These are phyloP conservation scores for Quiscalus mexicanus DNA, from an alignment of 2,113 vertebrate species.

Conservation along the genomic window DNA sequence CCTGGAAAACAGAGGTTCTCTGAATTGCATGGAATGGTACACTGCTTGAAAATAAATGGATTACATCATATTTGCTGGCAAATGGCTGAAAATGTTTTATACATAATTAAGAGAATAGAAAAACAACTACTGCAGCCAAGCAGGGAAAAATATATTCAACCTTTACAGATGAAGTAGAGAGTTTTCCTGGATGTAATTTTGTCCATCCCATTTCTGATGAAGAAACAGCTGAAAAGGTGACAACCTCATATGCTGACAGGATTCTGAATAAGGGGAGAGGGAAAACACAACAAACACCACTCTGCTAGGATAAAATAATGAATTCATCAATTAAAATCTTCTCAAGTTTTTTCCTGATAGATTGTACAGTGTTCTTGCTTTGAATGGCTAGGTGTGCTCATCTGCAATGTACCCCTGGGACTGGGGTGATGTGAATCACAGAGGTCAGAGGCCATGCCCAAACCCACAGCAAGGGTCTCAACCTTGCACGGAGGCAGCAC, in stretches of 20 bases:
- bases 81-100: not conserved
- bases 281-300: not conserved
- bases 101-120: not conserved
- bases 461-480: not conserved
- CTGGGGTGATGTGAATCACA: not conserved
- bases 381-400: not conserved
- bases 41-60: slow-evolving; percentile 11
- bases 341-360: not conserved
- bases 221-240: not conserved
- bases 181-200: not conserved
- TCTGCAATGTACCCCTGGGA: not conserved
- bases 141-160: not conserved
- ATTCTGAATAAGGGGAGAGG: not conserved
- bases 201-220: not conserved
- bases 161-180: not conserved
- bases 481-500: not conserved
- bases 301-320: not conserved
- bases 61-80: slow-evolving; percentile 18
- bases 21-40: not conserved
- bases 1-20: not conserved
- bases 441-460: not conserved
- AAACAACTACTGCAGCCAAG: slow-evolving; percentile 3
- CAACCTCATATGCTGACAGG: not conserved
- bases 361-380: not conserved
- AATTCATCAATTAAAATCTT: not conserved